Conservation (phyloP, 2,797 vertebrate species). For the Parambassis ranga region DNA sequence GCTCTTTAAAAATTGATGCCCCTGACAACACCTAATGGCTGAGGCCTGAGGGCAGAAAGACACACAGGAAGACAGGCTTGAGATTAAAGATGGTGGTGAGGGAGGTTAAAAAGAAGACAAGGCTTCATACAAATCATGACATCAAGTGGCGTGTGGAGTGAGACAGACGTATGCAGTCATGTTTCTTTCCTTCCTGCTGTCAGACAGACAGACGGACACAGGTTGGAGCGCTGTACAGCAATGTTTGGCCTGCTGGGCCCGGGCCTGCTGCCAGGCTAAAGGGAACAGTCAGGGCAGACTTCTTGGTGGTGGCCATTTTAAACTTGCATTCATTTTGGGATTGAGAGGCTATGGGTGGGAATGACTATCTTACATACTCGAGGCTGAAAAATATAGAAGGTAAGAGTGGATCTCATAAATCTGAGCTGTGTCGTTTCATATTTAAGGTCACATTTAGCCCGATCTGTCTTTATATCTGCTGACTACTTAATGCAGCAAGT, state of each 20-base stretch:
- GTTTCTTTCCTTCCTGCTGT: constrained; percentile 17
- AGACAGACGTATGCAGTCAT: constrained; percentile 8
- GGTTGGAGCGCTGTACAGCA: not conserved
- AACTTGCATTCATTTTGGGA: constrained; percentile 10
- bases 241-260: constrained; percentile 32
- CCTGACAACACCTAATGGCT: constrained; percentile 63
- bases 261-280: constrained; percentile 35
- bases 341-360: not conserved
- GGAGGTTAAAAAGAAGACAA: not conserved
- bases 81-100: constrained; percentile 28
- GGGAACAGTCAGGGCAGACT: constrained; percentile 11
- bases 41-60: constrained; percentile 34
- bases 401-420: not conserved
- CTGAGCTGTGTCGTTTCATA: constrained; percentile 3
- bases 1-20: constrained; percentile 66
- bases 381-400: not conserved
- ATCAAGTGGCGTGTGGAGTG: constrained; percentile 26
- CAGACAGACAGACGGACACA: constrained; percentile 26
- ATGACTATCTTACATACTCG: constrained; percentile 3
- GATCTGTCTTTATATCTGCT: constrained; percentile 15
- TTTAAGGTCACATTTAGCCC: constrained; percentile 21
- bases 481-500: constrained; percentile 34
- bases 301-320: constrained; percentile 18
- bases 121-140: constrained; percentile 36
- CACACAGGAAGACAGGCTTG: constrained; percentile 2